A percentile compares a stretch with the other conserved stretches of the same genome.
phyloP scores from a whole-genome alignment of 92 coral and sea anemone genomes.

The Palythoa caribaeorum region DNA sequence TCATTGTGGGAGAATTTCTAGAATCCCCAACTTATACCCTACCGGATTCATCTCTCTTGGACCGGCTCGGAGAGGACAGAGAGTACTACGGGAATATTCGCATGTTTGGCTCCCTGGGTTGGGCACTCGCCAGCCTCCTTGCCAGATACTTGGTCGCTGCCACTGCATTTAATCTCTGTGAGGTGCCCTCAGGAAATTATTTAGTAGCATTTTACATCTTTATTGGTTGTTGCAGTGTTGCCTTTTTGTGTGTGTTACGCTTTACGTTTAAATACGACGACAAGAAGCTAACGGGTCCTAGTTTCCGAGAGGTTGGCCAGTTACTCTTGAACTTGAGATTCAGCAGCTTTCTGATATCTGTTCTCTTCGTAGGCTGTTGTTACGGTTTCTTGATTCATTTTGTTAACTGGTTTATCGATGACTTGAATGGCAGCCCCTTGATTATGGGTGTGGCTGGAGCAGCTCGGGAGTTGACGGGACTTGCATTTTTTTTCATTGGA shows the following conservation, averaged over 20 bases:
- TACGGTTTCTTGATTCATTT: constrained; percentile 72
- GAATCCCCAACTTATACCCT: constrained; percentile 73
- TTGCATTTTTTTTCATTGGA: constrained; percentile 65
- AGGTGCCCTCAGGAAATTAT: constrained; percentile 42
- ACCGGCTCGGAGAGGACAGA: constrained; percentile 68
- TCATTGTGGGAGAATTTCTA: constrained; percentile 71
- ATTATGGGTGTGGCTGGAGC: constrained; percentile 74
- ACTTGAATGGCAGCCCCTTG: constrained; percentile 67
- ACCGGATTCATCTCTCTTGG: constrained; percentile 76
- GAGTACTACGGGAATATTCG: constrained; percentile 68
- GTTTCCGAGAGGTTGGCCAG: constrained; percentile 50
- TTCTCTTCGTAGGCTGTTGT: constrained; percentile 56
- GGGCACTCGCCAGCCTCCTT: constrained; percentile 55
- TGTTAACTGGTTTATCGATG: constrained; percentile 84
- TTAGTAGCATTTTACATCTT: constrained; percentile 64
- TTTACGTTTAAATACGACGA: constrained; percentile 69
- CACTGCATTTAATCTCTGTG: constrained; percentile 49
- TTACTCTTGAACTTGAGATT: constrained; percentile 54
- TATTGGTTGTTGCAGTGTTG: constrained; percentile 72
- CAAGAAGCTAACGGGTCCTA: constrained; percentile 14
- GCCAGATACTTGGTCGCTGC: constrained; percentile 64
- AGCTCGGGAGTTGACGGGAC: constrained; percentile 62
- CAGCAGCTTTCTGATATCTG: constrained; percentile 65
- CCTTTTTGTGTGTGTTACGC: constrained; percentile 67
- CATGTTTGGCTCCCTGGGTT: constrained; percentile 71